Base-by-base conservation (phyloP, 2,113 vertebrate species). In the Corydoras maculifer region DNA sequence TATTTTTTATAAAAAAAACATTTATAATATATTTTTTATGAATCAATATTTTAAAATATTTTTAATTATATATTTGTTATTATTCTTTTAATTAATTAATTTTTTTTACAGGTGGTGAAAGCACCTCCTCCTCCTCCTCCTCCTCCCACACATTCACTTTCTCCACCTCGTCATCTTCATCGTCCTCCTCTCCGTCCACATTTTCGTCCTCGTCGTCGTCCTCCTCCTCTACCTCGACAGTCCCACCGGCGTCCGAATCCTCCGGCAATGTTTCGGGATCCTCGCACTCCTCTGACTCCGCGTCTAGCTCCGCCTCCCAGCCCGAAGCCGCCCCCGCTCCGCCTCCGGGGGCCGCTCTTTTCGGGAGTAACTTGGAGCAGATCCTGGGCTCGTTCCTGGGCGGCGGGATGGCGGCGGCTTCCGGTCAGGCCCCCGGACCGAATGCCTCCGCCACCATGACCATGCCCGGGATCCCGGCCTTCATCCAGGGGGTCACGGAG, bases 401-500 rank as follows among this genome's bases (percentile, higher is more conserved):
- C 12, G 90, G 86, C 8, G 88, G 85, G 0, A 82, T 89, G 5
- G 88, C 5, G 83, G 85, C 73, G 0, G 74, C 59, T 3, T 83
- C 59, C 3, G 84, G 77, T 0, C 80, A 82, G 5, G 82, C 77
- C 1, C 74, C 87, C 3, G 60, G 57, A 58, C 86, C 82, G 71
- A 68, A 87, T 25, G 91, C 94, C 3, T 92, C 92, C 3, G 91
- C 94, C 77, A 93, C 92, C 0, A 89, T 94, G 77, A 90, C 91
- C 0, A 91, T 93, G 79, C 92, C 93, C 1, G 92, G 93, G 0
- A 88, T 94, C 32, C 93, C 94, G 0, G 88, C 91, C 29, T 93
- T 96, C 75, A 87, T 96, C 58, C 93, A 94, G 80, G 94, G 93
- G 62, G 88, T 96, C 82, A 90, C 86, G 3, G 93, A 96, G 10